Conservation (phyloP, 2,888 invertebrate genomes). For the Villa cingulata region DNA sequence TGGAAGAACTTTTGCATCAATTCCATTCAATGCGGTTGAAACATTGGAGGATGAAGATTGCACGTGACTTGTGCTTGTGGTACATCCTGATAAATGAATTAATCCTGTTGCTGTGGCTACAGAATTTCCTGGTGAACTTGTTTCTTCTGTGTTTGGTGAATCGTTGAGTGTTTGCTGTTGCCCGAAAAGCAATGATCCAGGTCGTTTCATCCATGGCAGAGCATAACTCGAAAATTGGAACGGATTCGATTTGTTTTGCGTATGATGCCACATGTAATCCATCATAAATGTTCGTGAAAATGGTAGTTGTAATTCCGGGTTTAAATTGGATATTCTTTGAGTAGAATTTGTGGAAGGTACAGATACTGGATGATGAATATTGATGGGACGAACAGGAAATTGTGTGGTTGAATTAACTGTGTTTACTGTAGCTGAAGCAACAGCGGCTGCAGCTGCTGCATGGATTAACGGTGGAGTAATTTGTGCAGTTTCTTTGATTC, state of each 20-base stretch:
- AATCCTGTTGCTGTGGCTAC: neutral
- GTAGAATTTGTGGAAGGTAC: neutral
- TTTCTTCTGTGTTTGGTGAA: neutral
- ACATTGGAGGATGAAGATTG: neutral
- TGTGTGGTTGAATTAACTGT: constrained; percentile 5
- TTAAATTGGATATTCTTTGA: neutral
- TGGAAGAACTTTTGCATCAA: neutral
- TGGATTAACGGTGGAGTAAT: constrained; percentile 5
- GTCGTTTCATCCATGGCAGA: constrained; percentile 50
- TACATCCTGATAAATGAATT: neutral
- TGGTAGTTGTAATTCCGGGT: constrained; percentile 29
- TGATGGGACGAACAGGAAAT: constrained; percentile 10
- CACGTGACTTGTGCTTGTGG: neutral
- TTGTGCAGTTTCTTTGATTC: constrained; percentile 8
- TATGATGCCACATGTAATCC: constrained; percentile 69
- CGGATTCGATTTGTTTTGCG: constrained; percentile 40
- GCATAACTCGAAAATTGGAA: constrained; percentile 50
- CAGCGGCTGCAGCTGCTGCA: constrained; percentile 11
- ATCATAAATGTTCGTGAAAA: constrained; percentile 55
- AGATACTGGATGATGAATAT: constrained; percentile 7
- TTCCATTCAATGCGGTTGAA: neutral
- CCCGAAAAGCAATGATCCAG: constrained; percentile 2
- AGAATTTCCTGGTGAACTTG: neutral
- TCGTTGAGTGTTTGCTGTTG: neutral
- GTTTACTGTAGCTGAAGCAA: constrained; percentile 8